Evolutionary conservation across 2,113 vertebrate species (phyloP), one percentile per base, ranked within the genome.

Genomic region (Chrysochloris asiatica): DNA sequence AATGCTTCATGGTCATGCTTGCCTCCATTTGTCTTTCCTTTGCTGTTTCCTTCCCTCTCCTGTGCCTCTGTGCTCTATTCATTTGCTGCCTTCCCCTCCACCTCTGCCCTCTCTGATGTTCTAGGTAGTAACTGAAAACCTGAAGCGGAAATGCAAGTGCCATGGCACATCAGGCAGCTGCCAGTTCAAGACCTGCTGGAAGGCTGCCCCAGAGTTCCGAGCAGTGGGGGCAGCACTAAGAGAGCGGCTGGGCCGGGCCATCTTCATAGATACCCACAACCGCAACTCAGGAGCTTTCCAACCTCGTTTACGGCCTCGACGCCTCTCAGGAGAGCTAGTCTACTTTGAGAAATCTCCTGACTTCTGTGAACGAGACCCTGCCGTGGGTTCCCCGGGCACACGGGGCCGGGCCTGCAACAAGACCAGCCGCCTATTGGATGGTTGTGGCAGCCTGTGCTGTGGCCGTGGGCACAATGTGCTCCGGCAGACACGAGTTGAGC

Each of bases 131-230:
- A 98, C 97, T 14, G 98, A 99, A 96, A 99, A 99, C 97, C 98
- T 98, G 97, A 98, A 98, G 95, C 98, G 98, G 93, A 99, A 98
- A 95, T 99, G 99, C 95, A 99, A 99, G 93, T 99, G 99, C 92
- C 99, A 99, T 0, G 99, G 99, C 78, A 98, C 99, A 0, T 99
- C 99, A 3, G 99, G 99, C 87, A 99, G 99, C 97, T 99, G 99
- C 94, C 99, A 99, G 97, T 99, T 99, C 93, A 99, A 99, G 97
- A 99, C 99, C 13, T 99, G 99, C 97, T 99, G 99, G 99, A 97
- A 98, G 33, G 98, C 99, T 26, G 98, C 98, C 33, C 99, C 99
- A 7, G 99, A 99, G 94, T 99, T 99, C 95, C 98, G 98, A 19
- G 96, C 98, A 4, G 98, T 99, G 87, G 98, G 98, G 72, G 97